A percentile compares a stretch with the other conserved stretches of the same genome.
These are phyloP conservation scores for Matsumurasca onukii DNA, from an alignment of 1,140 invertebrate species.

Conservation along the genomic window DNA sequence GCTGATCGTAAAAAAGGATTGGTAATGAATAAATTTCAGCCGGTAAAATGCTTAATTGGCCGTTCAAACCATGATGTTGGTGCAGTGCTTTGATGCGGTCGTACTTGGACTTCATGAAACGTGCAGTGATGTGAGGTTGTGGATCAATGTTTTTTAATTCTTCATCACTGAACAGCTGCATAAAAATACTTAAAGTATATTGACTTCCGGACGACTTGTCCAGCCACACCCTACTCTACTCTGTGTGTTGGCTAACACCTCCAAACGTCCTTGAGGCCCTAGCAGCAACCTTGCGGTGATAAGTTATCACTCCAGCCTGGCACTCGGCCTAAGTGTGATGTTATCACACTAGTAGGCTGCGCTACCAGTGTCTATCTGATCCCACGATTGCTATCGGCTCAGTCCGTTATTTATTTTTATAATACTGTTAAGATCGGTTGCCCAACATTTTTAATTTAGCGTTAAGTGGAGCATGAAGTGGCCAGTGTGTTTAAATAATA, in stretches of 20 bases:
- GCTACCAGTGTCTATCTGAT: conserved; percentile 4
- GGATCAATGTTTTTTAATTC: no score
- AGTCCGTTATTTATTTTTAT: conserved; percentile 18
- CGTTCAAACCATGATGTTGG: no score
- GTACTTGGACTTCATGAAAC: no score
- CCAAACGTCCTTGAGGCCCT: conserved; percentile 4
- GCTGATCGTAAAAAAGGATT: no score
- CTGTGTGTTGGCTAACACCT: background rate
- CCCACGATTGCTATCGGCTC: background rate
- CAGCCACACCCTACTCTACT: background rate
- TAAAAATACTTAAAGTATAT: no score
- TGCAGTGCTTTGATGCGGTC: no score
- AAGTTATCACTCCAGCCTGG: background rate
- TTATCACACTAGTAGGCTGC: background rate
- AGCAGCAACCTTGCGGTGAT: conserved; percentile 5
- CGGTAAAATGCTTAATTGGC: no score
- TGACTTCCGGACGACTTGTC: background rate
- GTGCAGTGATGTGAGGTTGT: no score
- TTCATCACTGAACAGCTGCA: no score
- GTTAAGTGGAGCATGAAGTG: conserved; percentile 11
- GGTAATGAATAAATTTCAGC: no score
- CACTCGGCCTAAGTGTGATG: background rate
- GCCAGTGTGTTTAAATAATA: no score
- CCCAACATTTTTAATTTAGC: conserved; percentile 15
- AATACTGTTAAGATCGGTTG: conserved; percentile 18